Percentiles rank a stretch among this genome's conserved stretches.
These are phyloP conservation scores for Tolypeutes matacus DNA, from an alignment of 2,797 vertebrate genomes.

Conservation along the genomic window DNA sequence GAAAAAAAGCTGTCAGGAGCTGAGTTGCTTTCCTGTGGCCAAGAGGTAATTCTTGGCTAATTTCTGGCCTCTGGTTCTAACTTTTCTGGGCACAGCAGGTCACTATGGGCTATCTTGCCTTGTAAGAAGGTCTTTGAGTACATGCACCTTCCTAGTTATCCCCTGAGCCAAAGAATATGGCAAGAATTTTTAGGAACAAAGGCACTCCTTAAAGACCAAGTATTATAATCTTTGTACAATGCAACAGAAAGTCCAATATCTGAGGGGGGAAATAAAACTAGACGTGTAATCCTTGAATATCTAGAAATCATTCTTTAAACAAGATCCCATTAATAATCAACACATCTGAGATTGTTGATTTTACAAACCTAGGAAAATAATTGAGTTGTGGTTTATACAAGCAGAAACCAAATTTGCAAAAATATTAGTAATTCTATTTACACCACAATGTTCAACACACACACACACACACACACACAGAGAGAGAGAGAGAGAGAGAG, in stretches of 20 bases:
- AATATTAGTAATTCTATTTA: not conserved
- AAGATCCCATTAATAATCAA: not conserved
- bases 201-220: not conserved
- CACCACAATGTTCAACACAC: not conserved
- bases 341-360: not conserved
- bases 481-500: no score
- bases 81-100: not conserved
- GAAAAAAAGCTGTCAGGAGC: conserved; percentile 51
- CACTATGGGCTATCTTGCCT: not conserved
- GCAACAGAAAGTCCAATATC: not conserved
- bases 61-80: conserved; percentile 19
- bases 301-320: conserved; percentile 36
- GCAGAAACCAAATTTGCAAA: conserved; percentile 38
- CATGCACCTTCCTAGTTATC: not conserved
- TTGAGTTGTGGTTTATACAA: not conserved
- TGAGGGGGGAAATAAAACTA: not conserved
- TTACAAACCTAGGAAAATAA: conserved; percentile 5
- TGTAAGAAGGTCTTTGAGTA: conserved; percentile 23
- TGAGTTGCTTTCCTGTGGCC: conserved; percentile 13
- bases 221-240: not conserved
- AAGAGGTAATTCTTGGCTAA: not conserved
- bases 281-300: not conserved
- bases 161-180: not conserved
- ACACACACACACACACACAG: not conserved
- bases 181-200: conserved; percentile 40